Conservation (phyloP, 2,888 invertebrate genomes). For the Eutolmus rufibarbis region DNA sequence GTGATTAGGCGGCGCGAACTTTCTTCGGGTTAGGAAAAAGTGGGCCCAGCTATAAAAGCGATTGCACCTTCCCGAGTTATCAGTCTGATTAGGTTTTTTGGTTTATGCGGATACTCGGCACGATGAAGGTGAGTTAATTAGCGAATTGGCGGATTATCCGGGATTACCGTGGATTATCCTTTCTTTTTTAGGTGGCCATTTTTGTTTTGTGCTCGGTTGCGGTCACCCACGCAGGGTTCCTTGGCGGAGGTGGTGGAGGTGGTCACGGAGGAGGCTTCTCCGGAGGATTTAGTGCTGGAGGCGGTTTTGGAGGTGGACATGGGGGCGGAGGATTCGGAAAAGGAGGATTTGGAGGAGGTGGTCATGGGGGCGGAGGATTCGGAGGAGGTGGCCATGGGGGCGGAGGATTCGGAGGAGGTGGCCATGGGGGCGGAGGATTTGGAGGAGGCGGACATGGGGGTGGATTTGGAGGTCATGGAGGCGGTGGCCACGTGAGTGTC, state of each 20-base stretch:
- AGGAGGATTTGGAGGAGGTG: neutral
- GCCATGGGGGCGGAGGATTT: neutral
- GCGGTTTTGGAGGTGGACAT: neutral
- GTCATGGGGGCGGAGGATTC: neutral
- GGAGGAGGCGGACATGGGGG: neutral
- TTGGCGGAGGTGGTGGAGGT: conserved; percentile 4
- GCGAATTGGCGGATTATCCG: neutral
- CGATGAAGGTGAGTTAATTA: conserved; percentile 21
- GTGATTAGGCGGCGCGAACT: neutral
- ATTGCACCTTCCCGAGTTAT: neutral
- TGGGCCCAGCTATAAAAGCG: conserved; percentile 20
- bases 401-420: neutral
- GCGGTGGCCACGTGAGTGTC: neutral
- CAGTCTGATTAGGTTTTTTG: conserved; percentile 26
- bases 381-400: neutral
- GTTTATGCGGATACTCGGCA: neutral
- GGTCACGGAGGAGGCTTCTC: conserved; percentile 5
- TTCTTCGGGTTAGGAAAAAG: conserved; percentile 1
- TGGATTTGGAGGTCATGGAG: neutral
- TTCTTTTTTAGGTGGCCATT: neutral
- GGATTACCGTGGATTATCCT: neutral
- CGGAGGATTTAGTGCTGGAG: neutral
- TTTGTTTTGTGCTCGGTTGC: neutral
- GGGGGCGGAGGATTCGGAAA: neutral
- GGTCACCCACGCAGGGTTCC: neutral